Evolutionary conservation across 2,113 vertebrate species (phyloP).

Genomic region (Gasterosteus aculeatus): DNA sequence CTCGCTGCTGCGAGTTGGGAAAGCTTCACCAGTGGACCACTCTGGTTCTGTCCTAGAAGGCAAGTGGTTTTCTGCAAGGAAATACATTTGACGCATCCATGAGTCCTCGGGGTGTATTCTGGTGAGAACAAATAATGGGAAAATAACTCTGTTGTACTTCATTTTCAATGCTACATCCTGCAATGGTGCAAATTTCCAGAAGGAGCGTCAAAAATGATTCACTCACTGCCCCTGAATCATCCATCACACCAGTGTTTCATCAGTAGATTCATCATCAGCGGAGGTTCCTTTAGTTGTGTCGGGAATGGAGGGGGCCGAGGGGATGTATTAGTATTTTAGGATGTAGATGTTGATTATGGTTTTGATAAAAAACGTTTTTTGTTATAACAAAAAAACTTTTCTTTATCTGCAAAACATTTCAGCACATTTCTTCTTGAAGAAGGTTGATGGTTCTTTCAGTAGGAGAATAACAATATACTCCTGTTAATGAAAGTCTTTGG

Average conservation of each 20-base stretch:
- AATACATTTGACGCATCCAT: background rate
- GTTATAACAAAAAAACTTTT: no score
- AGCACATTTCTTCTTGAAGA: background rate
- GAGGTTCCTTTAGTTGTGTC: conserved; percentile 12
- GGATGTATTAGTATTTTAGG: background rate
- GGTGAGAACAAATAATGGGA: background rate
- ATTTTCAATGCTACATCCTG: conserved; percentile 2
- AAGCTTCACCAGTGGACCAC: background rate
- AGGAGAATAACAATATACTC: background rate
- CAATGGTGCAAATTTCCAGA: conserved; percentile 46
- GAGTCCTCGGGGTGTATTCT: background rate
- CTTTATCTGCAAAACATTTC: background rate
- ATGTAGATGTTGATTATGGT: conserved; percentile 1
- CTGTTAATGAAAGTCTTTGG: background rate
- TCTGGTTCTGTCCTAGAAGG: background rate
- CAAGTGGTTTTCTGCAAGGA: background rate
- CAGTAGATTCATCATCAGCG: conserved; percentile 41
- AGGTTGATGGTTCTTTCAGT: background rate
- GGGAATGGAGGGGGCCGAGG: conserved; percentile 2
- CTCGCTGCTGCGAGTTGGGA: conserved; percentile 11
- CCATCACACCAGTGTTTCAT: conserved; percentile 48
- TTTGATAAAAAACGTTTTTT: background rate
- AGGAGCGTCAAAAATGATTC: conserved; percentile 36
- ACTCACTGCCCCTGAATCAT: conserved; percentile 35
- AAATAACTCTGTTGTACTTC: background rate